These are phyloP conservation scores for Chrysomela aeneicollis DNA, from an alignment of 2,888 invertebrate species.

Conservation along the genomic window DNA sequence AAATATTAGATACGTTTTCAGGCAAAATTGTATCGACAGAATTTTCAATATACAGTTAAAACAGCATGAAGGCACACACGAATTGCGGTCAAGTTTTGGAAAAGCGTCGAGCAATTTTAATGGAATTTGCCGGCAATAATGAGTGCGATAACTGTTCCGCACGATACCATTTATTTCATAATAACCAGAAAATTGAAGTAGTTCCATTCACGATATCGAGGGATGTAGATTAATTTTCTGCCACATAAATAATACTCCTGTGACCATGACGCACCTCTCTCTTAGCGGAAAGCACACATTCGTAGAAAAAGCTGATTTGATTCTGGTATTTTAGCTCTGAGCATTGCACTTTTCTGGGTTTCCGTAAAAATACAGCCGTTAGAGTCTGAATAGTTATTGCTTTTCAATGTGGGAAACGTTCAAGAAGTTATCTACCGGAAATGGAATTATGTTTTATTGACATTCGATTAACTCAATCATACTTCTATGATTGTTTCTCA, in stretches of 20 bases:
- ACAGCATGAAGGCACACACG: background rate
- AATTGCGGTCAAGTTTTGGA: background rate
- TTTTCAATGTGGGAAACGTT: too few species aligned
- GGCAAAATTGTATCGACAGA: too few species aligned
- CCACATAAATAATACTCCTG: conserved; percentile 13
- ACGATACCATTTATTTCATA: conserved; percentile 11
- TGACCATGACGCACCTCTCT: background rate
- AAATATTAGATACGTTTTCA: background rate
- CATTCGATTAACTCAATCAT: too few species aligned
- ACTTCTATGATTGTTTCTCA: too few species aligned
- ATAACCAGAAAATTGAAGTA: conserved; percentile 18
- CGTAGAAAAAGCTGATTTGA: too few species aligned
- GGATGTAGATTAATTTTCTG: conserved; percentile 15
- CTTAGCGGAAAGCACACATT: too few species aligned
- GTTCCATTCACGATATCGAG: conserved; percentile 8
- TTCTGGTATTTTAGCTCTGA: too few species aligned
- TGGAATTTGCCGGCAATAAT: background rate
- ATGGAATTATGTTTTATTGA: too few species aligned
- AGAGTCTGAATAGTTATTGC: too few species aligned
- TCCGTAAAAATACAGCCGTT: too few species aligned
- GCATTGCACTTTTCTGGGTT: too few species aligned
- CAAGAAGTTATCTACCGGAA: too few species aligned
- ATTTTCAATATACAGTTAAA: background rate
- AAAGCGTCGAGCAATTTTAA: background rate
- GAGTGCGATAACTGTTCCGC: background rate